A percentile compares a stretch with the other conserved stretches of the same genome.
Evolutionary conservation across 2,888 invertebrate species (phyloP).

Genomic region (Macropis europaea): DNA sequence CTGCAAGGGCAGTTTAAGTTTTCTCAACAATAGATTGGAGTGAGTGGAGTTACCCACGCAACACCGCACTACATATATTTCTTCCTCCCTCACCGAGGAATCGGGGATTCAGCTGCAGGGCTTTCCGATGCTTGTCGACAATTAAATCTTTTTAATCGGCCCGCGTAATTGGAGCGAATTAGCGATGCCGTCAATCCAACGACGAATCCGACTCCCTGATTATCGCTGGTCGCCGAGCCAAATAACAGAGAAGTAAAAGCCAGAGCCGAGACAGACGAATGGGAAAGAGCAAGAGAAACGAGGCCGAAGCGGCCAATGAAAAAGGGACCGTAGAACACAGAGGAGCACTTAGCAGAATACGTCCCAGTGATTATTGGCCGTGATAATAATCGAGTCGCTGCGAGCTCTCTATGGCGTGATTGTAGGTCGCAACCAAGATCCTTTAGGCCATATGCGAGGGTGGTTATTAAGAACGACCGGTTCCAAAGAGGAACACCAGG

Average conservation of each 20-base stretch:
- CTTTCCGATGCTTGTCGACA: conserved; percentile 63
- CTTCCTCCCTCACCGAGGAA: conserved; percentile 18
- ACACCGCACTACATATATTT: not conserved
- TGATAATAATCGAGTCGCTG: conserved; percentile 78
- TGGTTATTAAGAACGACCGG: conserved; percentile 77
- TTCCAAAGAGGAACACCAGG: conserved; percentile 64
- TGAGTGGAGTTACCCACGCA: too few species aligned
- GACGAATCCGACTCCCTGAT: conserved; percentile 49
- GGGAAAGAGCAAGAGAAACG: conserved; percentile 25
- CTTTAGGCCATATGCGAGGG: conserved; percentile 77
- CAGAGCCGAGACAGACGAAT: conserved; percentile 37
- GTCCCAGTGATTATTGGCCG: conserved; percentile 78
- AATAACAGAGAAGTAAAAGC: conserved; percentile 62
- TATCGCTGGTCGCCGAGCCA: conserved; percentile 58
- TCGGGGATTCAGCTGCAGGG: conserved; percentile 31
- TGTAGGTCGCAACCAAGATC: conserved; percentile 73
- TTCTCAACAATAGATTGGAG: too few species aligned
- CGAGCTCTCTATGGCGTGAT: conserved; percentile 78
- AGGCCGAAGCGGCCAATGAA: conserved; percentile 11
- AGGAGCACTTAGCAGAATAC: conserved; percentile 77
- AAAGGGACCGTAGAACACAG: conserved; percentile 45
- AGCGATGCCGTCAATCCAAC: conserved; percentile 69
- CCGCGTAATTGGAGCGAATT: conserved; percentile 75
- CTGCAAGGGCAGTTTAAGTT: too few species aligned
- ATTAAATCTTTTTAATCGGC: conserved; percentile 78